phyloP scores from a whole-genome alignment of 2,797 vertebrate species.

The Molothrus aeneus region DNA sequence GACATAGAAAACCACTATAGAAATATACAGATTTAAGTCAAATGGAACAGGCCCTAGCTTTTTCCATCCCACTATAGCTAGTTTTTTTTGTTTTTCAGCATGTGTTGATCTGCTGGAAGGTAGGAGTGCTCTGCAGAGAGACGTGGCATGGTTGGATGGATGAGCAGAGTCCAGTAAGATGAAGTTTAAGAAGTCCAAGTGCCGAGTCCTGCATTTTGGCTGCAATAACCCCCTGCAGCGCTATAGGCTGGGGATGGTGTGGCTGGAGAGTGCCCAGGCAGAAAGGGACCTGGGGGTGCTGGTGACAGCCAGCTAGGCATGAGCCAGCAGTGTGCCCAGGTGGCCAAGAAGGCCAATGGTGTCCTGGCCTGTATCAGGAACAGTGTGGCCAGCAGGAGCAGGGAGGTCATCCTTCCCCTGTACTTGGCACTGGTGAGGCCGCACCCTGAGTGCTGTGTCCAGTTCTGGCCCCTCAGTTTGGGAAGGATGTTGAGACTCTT shows the following conservation, averaged over 20 bases:
- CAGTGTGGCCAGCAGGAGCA: background rate
- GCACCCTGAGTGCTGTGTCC: background rate
- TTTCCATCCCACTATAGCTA: accelerated
- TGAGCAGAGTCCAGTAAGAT: background rate
- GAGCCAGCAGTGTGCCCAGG: background rate
- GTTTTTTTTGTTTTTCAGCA: accelerated
- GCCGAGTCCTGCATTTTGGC: accelerated
- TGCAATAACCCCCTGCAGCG: accelerated
- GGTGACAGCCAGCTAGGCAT: accelerated
- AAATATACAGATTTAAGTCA: background rate
- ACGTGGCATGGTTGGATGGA: accelerated
- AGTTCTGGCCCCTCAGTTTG: background rate
- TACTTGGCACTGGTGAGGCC: accelerated
- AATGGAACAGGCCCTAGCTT: background rate
- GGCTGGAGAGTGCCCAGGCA: background rate
- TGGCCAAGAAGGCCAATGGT: background rate
- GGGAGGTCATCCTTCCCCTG: background rate
- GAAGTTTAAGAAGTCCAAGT: too few relatives aligned
- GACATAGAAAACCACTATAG: background rate
- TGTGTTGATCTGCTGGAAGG: background rate
- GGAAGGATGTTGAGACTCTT: accelerated
- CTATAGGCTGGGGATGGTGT: background rate
- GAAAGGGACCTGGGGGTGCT: background rate
- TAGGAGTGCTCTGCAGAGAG: background rate
- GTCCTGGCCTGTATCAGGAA: background rate